These are phyloP conservation scores for Girardia tigrina DNA, from an alignment of 2,888 invertebrate species.

Conservation along the genomic window DNA sequence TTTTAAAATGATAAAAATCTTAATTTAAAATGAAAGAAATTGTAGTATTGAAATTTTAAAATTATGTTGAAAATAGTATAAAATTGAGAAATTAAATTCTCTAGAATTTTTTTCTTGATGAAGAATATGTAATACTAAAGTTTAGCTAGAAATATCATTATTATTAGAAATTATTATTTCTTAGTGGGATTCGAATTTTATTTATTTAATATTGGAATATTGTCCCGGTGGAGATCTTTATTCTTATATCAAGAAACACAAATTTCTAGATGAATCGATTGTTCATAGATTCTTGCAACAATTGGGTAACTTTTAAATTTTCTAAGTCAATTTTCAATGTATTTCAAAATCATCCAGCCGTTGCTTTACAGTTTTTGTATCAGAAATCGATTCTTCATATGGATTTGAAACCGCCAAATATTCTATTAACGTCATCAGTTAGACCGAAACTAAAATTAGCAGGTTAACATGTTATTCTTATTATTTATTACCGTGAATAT, in stretches of 20 bases:
- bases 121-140: no score
- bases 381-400: conserved; percentile 63
- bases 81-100: no score
- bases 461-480: conserved; percentile 51
- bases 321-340: not conserved
- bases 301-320: conserved; percentile 26
- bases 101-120: no score
- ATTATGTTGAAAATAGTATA: no score
- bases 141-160: not conserved
- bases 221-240: conserved; percentile 27
- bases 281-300: conserved; percentile 25
- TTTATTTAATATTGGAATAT: conserved; percentile 28
- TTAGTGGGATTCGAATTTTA: conserved; percentile 29
- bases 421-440: conserved; percentile 59
- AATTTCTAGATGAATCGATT: conserved; percentile 4
- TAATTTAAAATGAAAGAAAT: no score
- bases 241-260: not conserved
- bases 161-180: not conserved
- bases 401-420: conserved; percentile 76
- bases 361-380: conserved; percentile 65
- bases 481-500: no score
- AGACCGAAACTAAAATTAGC: conserved; percentile 63
- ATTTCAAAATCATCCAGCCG: conserved; percentile 51
- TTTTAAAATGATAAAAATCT: no score
- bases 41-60: no score